A percentile compares a stretch with the other conserved stretches of the same genome.
Conservation (phyloP, 1,140 invertebrate species). For the Cydia splendana region DNA sequence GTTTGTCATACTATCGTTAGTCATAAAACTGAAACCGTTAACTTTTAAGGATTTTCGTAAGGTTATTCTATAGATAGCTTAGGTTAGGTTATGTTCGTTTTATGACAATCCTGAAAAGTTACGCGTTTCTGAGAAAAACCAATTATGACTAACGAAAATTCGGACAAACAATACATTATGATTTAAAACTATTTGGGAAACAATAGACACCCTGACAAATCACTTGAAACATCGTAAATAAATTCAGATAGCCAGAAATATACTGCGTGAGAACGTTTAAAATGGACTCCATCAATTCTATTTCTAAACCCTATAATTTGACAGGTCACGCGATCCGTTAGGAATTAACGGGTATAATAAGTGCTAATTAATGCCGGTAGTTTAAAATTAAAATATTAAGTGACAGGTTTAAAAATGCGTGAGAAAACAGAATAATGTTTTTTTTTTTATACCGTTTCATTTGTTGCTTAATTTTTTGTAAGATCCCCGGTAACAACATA, state of each 20-base stretch:
- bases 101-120: too few species aligned
- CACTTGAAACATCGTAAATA: neutral
- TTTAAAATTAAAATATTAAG: slow-evolving; percentile 25
- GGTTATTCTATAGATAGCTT: too few species aligned
- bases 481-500: neutral
- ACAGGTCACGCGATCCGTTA: slow-evolving; percentile 22
- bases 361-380: slow-evolving; percentile 19
- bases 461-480: neutral
- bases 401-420: slow-evolving; percentile 11
- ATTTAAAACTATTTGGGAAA: too few species aligned
- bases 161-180: too few species aligned
- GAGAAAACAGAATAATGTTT: neutral
- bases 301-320: slow-evolving; percentile 4
- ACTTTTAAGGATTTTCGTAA: too few species aligned
- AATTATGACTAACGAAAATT: too few species aligned
- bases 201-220: too few species aligned
- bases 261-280: slow-evolving; percentile 24
- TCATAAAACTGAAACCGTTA: too few species aligned
- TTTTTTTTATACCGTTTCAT: neutral
- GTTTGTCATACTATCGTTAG: too few species aligned
- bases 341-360: slow-evolving; percentile 13
- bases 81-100: too few species aligned
- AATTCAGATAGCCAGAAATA: neutral
- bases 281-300: slow-evolving; percentile 12
- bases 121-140: too few species aligned